Percentiles rank a stretch among this genome's conserved stretches.
Conservation (phyloP, 2,113 vertebrate species). For the Dasyurus viverrinus region DNA sequence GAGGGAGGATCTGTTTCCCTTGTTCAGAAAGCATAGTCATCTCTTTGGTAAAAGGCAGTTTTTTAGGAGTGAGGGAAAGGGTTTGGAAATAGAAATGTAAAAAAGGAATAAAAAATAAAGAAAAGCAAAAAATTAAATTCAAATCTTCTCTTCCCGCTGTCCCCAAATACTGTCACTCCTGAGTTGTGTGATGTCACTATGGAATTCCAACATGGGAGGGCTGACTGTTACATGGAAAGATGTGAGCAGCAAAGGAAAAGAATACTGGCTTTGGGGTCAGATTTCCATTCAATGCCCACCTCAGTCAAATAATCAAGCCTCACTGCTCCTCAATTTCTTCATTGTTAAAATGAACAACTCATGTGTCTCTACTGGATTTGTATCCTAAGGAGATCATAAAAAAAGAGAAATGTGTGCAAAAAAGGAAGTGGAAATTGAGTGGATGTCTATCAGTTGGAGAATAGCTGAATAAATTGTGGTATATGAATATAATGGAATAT, state of each 20-base stretch:
- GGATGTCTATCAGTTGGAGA: too few relatives aligned
- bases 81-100: not conserved
- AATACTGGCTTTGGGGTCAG: not conserved
- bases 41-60: constrained; percentile 3
- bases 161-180: not conserved
- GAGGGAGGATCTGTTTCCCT: constrained; percentile 33
- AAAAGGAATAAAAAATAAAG: not conserved
- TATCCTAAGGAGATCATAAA: too few relatives aligned
- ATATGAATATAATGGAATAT: too few relatives aligned
- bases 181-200: not conserved
- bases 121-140: not conserved
- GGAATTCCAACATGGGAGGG: not conserved
- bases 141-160: fast-evolving
- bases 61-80: not conserved
- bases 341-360: not conserved
- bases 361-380: too few relatives aligned
- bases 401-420: too few relatives aligned
- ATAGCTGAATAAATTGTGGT: too few relatives aligned
- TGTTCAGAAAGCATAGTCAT: constrained; percentile 27
- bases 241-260: not conserved
- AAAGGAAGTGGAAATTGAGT: too few relatives aligned
- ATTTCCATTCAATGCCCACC: not conserved
- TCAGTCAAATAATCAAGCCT: not conserved
- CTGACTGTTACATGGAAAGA: not conserved
- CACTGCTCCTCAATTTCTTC: not conserved